Conservation (phyloP, 2,797 vertebrate species). For the Chelon labrosus region DNA sequence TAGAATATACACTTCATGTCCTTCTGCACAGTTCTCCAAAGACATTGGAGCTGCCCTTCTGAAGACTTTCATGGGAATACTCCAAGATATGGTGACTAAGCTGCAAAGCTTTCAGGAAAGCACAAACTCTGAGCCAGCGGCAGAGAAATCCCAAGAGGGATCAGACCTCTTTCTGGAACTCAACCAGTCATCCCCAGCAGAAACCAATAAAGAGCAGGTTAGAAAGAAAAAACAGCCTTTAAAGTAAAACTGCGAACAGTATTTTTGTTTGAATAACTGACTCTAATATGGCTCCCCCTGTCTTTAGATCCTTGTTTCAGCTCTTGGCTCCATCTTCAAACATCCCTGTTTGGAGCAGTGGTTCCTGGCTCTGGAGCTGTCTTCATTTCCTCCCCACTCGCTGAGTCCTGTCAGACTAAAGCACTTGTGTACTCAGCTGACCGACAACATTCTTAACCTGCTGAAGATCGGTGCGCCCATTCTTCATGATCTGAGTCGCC, state of each 20-base stretch:
- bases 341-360: constrained; percentile 92
- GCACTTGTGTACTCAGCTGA: constrained; percentile 85
- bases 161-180: constrained; percentile 86
- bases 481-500: constrained; percentile 70
- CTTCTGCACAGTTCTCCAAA: constrained; percentile 74
- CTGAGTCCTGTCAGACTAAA: constrained; percentile 89
- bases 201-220: constrained; percentile 86
- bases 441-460: constrained; percentile 79
- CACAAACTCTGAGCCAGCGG: constrained; percentile 46
- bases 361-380: constrained; percentile 91
- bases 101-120: constrained; percentile 71
- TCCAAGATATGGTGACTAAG: constrained; percentile 81
- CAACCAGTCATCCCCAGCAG: constrained; percentile 60
- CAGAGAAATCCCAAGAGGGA: constrained; percentile 58
- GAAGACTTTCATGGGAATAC: constrained; percentile 81
- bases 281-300: constrained; percentile 12
- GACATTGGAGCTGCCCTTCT: constrained; percentile 68
- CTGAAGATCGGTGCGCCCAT: constrained; percentile 77
- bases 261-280: neutral
- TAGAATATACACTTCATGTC: neutral
- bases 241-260: neutral
- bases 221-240: neutral
- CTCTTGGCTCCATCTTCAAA: constrained; percentile 85
- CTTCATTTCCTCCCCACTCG: constrained; percentile 83
- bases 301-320: constrained; percentile 80